Base-by-base conservation (phyloP, 1,140 invertebrate genomes). In the Trissolcus basalis region DNA sequence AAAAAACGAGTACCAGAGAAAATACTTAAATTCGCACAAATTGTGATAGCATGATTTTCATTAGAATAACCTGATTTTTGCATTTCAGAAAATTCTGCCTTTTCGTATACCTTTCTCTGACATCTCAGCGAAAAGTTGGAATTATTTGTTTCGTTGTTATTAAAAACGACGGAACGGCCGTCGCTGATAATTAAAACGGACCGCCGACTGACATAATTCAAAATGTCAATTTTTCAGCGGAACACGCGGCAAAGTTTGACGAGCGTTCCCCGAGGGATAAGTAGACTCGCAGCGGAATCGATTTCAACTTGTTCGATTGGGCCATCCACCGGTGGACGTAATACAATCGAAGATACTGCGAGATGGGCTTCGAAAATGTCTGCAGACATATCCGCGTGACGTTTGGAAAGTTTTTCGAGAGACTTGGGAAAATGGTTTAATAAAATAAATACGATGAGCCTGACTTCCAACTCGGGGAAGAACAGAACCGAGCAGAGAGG, bases 371-470 rank as follows among this genome's bases (percentile, higher is more conserved):
- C 69, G 61, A 68, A 74, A 80, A 80, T 61, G 74, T 80, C 78
- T 54, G 61, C 12, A 67, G 78, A 68, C 61, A 54, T 76, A 73
- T 74, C 53, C 61, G 73, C 74, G 74, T 77, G 61, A 78, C 76
- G 76, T 78, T 80, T 77, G 47, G 75, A 78, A 84, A 85, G 79
- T 85, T 85, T 74, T 76, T 74, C 71, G 49, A 64, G 73, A 79
- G 79, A 80, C 77, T 80, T 69, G 79, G 79, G 80, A 79, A 81
- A 83, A 83, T 85, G 78, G 80, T 88, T 88, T 89, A 87, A 87
- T 88, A 87, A 88, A 89, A 89, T 89, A 88, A 88, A 88, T 86
- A 87, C 81, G 81, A 85, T 80, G 80, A 84, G 83, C 68, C 64
- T 77, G 74, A 76, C 73, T 77, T 79, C 53, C 56, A 61, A 64